These are phyloP conservation scores for Diorhabda elongata DNA, from an alignment of 1,140 invertebrate species.

Conservation along the genomic window DNA sequence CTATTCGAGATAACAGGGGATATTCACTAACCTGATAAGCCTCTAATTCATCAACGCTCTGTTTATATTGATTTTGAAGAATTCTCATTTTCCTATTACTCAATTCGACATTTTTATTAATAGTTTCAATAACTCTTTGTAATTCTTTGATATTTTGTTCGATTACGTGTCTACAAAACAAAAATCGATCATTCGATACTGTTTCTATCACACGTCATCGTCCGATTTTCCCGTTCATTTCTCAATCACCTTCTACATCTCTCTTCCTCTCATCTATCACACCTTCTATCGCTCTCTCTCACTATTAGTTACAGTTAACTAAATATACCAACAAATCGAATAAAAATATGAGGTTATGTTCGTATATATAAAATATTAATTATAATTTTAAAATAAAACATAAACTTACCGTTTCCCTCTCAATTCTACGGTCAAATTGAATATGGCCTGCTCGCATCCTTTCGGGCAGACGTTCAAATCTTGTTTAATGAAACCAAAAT, in stretches of 20 bases:
- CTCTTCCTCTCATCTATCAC: no score
- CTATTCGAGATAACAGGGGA: not conserved
- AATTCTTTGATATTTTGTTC: conserved; percentile 49
- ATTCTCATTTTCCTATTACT: conserved; percentile 40
- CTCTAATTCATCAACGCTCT: conserved; percentile 42
- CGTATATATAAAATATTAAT: no score
- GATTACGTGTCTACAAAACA: conserved; percentile 43
- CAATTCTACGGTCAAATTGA: conserved; percentile 60
- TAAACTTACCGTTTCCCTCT: conserved; percentile 52
- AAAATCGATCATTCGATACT: not conserved
- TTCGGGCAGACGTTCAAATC: conserved; percentile 73
- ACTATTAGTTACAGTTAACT: no score
- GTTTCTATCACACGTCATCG: no score
- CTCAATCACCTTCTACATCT: no score
- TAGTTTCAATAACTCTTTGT: conserved; percentile 46
- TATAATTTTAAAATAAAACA: no score
- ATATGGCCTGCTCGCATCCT: conserved; percentile 65
- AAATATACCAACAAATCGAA: no score
- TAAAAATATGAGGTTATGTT: no score
- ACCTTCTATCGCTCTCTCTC: no score
- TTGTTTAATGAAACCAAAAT: conserved; percentile 59
- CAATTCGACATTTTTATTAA: conserved; percentile 47
- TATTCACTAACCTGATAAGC: conserved; percentile 44
- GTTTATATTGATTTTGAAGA: conserved; percentile 39
- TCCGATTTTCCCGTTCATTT: no score